Percentiles rank a stretch among this genome's conserved stretches.
Conservation (phyloP, 2,797 vertebrate genomes). For the Notamacropus eugenii region DNA sequence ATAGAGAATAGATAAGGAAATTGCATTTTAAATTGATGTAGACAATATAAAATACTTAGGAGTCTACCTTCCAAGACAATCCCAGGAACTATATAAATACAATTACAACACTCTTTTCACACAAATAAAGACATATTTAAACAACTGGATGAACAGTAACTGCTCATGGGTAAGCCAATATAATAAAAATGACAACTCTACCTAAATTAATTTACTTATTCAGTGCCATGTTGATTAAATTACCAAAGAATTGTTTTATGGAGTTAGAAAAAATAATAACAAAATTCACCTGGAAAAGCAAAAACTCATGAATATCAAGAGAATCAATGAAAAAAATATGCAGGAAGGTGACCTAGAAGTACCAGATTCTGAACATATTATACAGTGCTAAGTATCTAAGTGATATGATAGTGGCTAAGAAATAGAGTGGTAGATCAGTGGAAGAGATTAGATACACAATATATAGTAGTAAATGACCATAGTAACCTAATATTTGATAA, state of each 20-base stretch:
- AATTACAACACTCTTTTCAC: no score
- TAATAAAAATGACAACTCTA: not conserved
- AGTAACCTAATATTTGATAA: not conserved
- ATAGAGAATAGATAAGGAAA: no score
- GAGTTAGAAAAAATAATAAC: not conserved
- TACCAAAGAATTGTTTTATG: not conserved
- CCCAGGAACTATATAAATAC: no score
- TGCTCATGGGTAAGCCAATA: not conserved
- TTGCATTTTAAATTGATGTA: no score
- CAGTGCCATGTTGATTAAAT: not conserved
- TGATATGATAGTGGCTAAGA: not conserved
- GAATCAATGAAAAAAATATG: not conserved
- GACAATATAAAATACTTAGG: no score
- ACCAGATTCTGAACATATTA: not conserved
- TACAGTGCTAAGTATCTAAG: not conserved
- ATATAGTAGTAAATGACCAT: not conserved
- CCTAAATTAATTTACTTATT: not conserved
- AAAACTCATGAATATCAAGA: not conserved
- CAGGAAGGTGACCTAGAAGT: not conserved
- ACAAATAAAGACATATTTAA: not conserved
- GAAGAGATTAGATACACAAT: not conserved
- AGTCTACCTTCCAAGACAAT: no score
- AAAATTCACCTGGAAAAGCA: not conserved
- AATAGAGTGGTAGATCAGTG: not conserved
- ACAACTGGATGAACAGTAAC: not conserved